Evolutionary conservation across 2,113 vertebrate species (phyloP).

Genomic region (Pituophis catenifer): DNA sequence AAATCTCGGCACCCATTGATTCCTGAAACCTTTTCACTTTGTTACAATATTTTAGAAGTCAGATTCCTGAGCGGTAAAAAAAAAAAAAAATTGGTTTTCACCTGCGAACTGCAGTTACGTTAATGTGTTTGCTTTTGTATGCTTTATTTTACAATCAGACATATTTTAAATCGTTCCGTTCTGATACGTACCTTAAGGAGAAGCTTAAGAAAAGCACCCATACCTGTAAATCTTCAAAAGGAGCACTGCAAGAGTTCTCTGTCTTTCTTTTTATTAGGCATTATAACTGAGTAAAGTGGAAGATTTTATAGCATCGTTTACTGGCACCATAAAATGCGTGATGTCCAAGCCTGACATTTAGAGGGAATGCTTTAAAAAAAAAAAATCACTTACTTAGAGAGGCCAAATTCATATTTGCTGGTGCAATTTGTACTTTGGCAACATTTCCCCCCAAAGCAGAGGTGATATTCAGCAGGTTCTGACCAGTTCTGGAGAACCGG

Average conservation of each 20-base stretch:
- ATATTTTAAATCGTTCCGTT: constrained; percentile 14
- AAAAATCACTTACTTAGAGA: background rate
- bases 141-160: constrained; percentile 10
- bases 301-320: constrained; percentile 51
- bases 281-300: constrained; percentile 22
- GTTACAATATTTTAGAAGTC: constrained; percentile 27
- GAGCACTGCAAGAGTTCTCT: background rate
- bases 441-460: background rate
- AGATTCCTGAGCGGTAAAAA: background rate
- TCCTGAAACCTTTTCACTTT: background rate
- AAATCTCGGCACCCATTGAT: background rate
- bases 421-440: background rate
- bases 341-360: background rate
- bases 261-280: constrained; percentile 7
- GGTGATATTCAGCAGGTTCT: no score
- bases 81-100: constrained; percentile 8
- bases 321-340: constrained; percentile 28
- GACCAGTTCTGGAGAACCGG: no score
- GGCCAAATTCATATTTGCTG: background rate
- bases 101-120: background rate
- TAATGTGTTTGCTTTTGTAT: constrained; percentile 39
- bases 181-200: constrained; percentile 26
- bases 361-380: background rate
- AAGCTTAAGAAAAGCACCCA: background rate
- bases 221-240: background rate